These are phyloP conservation scores for Lepidurus apus DNA, from an alignment of 1,140 invertebrate genomes.

Conservation along the genomic window DNA sequence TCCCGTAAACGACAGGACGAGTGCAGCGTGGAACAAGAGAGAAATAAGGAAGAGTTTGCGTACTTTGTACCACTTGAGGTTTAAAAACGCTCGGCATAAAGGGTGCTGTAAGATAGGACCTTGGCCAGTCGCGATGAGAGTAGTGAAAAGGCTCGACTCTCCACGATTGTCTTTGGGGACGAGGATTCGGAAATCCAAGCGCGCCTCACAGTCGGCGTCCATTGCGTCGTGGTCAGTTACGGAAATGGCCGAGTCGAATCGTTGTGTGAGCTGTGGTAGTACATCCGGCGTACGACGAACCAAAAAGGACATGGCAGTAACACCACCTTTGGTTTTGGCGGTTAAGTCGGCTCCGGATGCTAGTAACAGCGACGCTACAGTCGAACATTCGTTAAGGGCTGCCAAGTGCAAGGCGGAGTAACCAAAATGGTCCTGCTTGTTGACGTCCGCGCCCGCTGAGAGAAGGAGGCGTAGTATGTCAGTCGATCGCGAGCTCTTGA, in stretches of 20 bases:
- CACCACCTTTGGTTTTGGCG: constrained; percentile 72
- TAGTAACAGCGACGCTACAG: constrained; percentile 73
- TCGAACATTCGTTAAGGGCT: constrained; percentile 73
- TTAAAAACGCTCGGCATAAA: constrained; percentile 71
- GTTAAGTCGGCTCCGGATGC: constrained; percentile 77
- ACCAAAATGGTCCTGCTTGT: constrained; percentile 78
- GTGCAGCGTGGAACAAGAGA: constrained; percentile 69
- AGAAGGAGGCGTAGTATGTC: constrained; percentile 63
- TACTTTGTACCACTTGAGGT: constrained; percentile 83
- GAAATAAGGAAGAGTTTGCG: constrained; percentile 76
- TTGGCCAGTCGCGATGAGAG: constrained; percentile 74
- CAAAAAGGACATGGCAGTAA: constrained; percentile 72
- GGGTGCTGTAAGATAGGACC: constrained; percentile 76
- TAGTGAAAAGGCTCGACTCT: constrained; percentile 73
- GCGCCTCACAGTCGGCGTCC: constrained; percentile 74
- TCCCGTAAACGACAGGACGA: constrained; percentile 67
- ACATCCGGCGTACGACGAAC: constrained; percentile 71
- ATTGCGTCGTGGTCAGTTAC: constrained; percentile 73
- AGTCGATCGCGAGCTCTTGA: constrained; percentile 63
- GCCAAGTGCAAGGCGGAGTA: constrained; percentile 83
- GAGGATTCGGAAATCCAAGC: constrained; percentile 69
- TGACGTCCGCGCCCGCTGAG: constrained; percentile 71
- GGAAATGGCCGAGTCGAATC: constrained; percentile 68
- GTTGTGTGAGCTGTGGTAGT: constrained; percentile 63
- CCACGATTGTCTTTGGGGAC: constrained; percentile 64